phyloP scores from a whole-genome alignment of 2,888 invertebrate species.

The Tiliacea aurago region DNA sequence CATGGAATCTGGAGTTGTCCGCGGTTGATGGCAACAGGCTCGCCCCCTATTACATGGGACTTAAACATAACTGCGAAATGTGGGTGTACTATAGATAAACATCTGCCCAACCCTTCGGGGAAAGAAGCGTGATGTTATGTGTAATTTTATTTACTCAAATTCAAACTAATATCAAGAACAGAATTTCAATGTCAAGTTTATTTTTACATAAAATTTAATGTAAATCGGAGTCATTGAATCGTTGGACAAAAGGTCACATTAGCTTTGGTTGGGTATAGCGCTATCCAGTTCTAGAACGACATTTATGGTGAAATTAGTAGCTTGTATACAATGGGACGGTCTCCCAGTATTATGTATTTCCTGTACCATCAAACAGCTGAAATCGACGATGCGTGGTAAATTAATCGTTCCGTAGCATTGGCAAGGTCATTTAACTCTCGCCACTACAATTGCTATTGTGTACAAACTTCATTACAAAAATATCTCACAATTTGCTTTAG shows the following conservation, averaged over 20 bases:
- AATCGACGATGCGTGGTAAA: conserved; percentile 78
- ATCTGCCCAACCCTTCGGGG: too few species aligned
- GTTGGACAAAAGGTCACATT: conserved; percentile 42
- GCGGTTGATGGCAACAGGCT: too few species aligned
- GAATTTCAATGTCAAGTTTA: conserved; percentile 46
- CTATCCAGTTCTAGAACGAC: conserved; percentile 15
- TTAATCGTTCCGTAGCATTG: conserved; percentile 76
- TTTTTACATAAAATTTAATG: conserved; percentile 35
- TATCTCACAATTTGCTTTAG: conserved; percentile 54
- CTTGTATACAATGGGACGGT: conserved; percentile 45
- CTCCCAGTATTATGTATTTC: conserved; percentile 69
- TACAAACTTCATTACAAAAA: conserved; percentile 57
- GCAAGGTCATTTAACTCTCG: conserved; percentile 80
- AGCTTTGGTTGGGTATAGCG: neutral
- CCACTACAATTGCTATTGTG: conserved; percentile 64
- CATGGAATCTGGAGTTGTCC: too few species aligned
- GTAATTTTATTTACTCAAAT: conserved; percentile 27
- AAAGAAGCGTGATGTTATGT: too few species aligned
- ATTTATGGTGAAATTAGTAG: conserved; percentile 36
- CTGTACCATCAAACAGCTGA: conserved; percentile 77
- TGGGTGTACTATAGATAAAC: too few species aligned
- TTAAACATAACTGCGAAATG: too few species aligned
- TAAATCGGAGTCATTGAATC: conserved; percentile 35
- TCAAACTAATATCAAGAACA: conserved; percentile 22
- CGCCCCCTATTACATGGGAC: too few species aligned